Evolutionary conservation across 30 jellyfish, hydroid and myxozoan genomes (phyloP), one percentile per base, ranked within the genome.

Genomic region (Aurelia aurita complex sp. Pacific): DNA sequence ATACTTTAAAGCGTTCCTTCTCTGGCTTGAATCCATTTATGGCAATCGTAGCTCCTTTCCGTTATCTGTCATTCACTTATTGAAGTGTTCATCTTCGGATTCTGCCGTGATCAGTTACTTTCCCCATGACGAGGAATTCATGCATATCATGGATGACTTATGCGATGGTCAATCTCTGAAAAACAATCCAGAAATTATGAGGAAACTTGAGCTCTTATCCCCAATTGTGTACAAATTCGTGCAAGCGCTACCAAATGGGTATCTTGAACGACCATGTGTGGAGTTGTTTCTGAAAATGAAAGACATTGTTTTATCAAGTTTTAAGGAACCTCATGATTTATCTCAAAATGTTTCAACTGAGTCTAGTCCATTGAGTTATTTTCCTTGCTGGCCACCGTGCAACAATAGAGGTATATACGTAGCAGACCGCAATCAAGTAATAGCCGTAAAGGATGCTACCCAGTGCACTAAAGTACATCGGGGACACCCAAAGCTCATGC

Each of bases 81-180:
- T 63, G 72, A 63, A 63, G 36, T 63, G 29, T n/a, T 63, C 36
- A n/a, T 63, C 72, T 4, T 63, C 36, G 72, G 36, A n/a, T 4
- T 63, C 72, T 63, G 72, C 72, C 33, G 72, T 63, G 33, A 63
- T 63, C 72, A 63, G 72, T 34, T 63, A 63, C 72, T 63, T 63
- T 13, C 72, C 72, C 15, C 36, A 63, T 1, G 36, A 63, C 13
- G 72, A 63, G 72, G 72, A 63, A 63, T 63, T 63, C 72, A n/a
- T 29, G 36, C 72, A 34, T 63, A 63, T 63, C 2, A 63, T 63
- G 36, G 36, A 63, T 29, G 72, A 63, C 36, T 10, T 18, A 8
- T n/a, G 72, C 36, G 32, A 14, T 63, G 72, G 72, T 5, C 33
- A 63, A 29, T 63, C 36, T n/a, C 36, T 29, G 13, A 63, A 63